Evolutionary conservation across 2,797 vertebrate genomes (phyloP).

Genomic region (Lagorchestes hirsutus): DNA sequence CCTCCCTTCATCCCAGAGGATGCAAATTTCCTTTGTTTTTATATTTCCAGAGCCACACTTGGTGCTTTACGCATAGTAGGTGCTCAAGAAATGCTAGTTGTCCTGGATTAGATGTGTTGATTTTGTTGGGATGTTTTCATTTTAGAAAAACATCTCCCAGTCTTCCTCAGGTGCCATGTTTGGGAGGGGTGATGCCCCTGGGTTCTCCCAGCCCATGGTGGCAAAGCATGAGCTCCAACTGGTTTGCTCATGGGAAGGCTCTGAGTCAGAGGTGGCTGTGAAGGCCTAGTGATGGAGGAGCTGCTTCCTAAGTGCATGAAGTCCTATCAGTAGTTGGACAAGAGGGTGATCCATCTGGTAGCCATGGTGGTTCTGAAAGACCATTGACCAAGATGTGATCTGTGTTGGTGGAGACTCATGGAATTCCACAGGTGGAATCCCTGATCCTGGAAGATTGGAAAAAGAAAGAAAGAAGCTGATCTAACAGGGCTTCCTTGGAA

Average conservation of each 20-base stretch:
- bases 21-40: not conserved
- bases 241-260: not conserved
- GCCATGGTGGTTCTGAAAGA: not conserved
- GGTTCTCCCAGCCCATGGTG: not conserved
- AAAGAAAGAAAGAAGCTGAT: not conserved
- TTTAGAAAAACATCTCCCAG: not conserved
- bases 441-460: not conserved
- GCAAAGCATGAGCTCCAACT: not conserved
- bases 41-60: not conserved
- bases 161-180: not conserved
- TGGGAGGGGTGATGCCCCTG: not conserved
- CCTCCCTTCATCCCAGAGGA: not conserved
- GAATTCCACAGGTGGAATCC: not conserved
- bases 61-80: not conserved
- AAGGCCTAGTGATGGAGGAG: not conserved
- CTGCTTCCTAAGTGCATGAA: not conserved
- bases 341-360: not conserved
- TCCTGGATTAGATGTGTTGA: not conserved
- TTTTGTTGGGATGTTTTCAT: not conserved
- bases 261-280: not conserved
- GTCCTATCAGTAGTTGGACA: not conserved
- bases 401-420: not conserved
- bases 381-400: not conserved
- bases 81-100: not conserved
- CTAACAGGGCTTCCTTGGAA: not conserved